Conservation (phyloP, 2,113 vertebrate genomes). For the Muscicapa adusta region DNA sequence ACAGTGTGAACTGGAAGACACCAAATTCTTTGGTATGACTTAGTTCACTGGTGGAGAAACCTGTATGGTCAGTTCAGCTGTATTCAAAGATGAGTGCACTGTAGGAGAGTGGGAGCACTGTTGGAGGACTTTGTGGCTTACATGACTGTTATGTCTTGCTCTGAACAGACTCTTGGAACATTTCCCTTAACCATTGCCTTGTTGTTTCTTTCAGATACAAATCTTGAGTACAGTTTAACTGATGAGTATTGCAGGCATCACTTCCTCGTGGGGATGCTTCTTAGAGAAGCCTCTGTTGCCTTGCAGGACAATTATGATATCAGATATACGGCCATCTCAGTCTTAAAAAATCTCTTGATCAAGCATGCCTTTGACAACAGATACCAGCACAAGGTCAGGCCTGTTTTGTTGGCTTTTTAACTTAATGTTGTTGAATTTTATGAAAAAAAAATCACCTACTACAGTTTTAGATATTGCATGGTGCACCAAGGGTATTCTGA, state of each 20-base stretch:
- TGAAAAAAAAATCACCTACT: neutral
- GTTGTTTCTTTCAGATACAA: conserved; percentile 80
- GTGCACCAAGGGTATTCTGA: neutral
- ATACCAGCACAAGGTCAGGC: conserved; percentile 84
- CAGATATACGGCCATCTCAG: conserved; percentile 84
- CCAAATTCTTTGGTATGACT: neutral
- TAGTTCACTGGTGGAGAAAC: neutral
- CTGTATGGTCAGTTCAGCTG: neutral
- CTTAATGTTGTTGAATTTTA: neutral
- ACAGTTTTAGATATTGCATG: neutral
- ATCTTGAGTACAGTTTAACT: conserved; percentile 89
- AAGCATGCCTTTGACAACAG: conserved; percentile 94
- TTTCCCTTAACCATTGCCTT: conserved; percentile 25
- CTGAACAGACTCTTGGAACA: neutral
- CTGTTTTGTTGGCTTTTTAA: neutral
- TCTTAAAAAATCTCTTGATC: conserved; percentile 91
- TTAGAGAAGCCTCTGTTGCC: conserved; percentile 87
- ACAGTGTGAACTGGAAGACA: neutral
- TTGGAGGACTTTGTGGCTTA: neutral
- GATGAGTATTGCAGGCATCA: conserved; percentile 95
- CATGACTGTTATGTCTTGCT: neutral
- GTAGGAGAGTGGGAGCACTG: neutral
- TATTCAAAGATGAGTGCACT: neutral
- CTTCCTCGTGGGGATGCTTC: conserved; percentile 91
- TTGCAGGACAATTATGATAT: conserved; percentile 87